These are phyloP conservation scores for Mimas tiliae DNA, from an alignment of 2,888 invertebrate genomes.

Conservation along the genomic window DNA sequence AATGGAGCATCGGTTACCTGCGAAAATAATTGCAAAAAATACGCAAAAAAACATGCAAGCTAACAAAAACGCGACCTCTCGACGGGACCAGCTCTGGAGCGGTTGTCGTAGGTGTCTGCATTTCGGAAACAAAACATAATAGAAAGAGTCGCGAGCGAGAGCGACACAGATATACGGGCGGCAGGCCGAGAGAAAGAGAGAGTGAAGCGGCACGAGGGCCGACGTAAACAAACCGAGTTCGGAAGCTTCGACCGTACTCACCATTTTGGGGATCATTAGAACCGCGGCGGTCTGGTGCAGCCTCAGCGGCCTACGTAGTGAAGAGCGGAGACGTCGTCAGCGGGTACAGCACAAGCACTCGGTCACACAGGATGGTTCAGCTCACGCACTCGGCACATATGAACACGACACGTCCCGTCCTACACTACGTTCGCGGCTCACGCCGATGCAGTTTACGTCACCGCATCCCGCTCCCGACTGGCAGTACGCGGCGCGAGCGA, in stretches of 20 bases:
- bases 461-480: constrained; percentile 85
- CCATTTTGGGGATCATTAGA: constrained; percentile 79
- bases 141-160: constrained; percentile 79
- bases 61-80: constrained; percentile 76
- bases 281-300: constrained; percentile 56
- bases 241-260: constrained; percentile 83
- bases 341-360: constrained; percentile 66
- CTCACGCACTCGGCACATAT: constrained; percentile 68
- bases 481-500: constrained; percentile 71
- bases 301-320: constrained; percentile 75
- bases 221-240: constrained; percentile 82
- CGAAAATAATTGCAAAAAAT: constrained; percentile 77
- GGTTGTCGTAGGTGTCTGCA: constrained; percentile 80
- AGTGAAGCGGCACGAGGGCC: constrained; percentile 73
- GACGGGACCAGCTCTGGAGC: constrained; percentile 69
- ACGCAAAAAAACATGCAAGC: constrained; percentile 66
- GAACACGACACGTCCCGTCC: constrained; percentile 77
- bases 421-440: constrained; percentile 82
- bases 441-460: constrained; percentile 84
- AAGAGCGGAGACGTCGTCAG: constrained; percentile 75
- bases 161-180: constrained; percentile 78
- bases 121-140: constrained; percentile 84
- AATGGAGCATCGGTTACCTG: constrained; percentile 71
- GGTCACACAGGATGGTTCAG: constrained; percentile 67
- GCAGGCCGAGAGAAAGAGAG: constrained; percentile 79